Base-by-base conservation (phyloP, 2,797 vertebrate species). In the Eulemur coronatus region DNA sequence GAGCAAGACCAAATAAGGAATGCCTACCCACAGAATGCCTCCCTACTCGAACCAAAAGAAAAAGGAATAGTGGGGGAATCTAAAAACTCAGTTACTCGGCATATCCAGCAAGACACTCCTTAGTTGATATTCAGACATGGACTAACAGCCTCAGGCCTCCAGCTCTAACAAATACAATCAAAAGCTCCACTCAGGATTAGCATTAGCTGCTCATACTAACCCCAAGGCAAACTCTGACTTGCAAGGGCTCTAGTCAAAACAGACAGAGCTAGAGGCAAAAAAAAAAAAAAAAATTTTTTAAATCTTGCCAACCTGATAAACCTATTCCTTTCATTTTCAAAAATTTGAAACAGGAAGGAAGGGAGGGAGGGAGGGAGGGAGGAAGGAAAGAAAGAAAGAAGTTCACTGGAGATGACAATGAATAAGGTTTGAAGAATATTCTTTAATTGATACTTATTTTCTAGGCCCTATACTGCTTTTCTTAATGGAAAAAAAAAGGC, bases 51-150 rank as follows among this genome's bases (percentile, higher is more conserved):
- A 6, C 48, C 59, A 52, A 61, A 50, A 80, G 73, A 28, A 38
- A 12, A 38, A 43, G 26, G n/a, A 0, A n/a, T 4, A 76, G 57
- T 5, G 41, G 28, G 50, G 38, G 14, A 76, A 92, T 79, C 89
- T 81, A 78, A 82, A 96, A 78, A 59, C 79, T 91, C 82, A 75
- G 35, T 67, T 57, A 41, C 0, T 38, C 38, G 72, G 63, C 70
- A 85, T 92, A 84, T 96, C 94, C 41, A 84, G 85, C 50, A 92
- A 89, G 73, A 76, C 73, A 35, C 33, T 75, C 79, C 65, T 52
- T n/a, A 15, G 57, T 2, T 80, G 67, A 61, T 13, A 75, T 5
- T 52, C 67, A 46, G 70, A 65, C 46, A 46, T 0, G 26, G 35
- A n/a, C 65, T n/a, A 46, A 70, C 5, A 79, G 67, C 22, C 65